phyloP scores from a whole-genome alignment of 2,113 vertebrate genomes.

The Strigops habroptila region DNA sequence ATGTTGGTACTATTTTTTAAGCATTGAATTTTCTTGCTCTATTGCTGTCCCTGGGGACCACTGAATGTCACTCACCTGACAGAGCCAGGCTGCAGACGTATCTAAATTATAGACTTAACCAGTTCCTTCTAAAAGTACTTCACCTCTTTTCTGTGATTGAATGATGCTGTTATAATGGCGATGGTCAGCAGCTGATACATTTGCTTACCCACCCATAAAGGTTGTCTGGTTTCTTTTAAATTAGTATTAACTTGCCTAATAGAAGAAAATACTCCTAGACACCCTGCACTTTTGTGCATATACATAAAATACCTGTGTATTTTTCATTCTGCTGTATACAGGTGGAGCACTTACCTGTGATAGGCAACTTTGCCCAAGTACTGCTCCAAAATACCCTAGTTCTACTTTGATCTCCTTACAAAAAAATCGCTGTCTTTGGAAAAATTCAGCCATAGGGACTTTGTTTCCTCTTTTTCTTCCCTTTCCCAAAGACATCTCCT shows the following conservation, averaged over 20 bases:
- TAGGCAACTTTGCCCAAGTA: background rate
- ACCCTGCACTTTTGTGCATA: background rate
- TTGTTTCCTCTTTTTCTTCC: background rate
- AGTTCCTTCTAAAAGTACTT: background rate
- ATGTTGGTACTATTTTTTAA: background rate
- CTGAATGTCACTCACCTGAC: background rate
- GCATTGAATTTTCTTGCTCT: background rate
- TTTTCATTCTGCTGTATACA: background rate
- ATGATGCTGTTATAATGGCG: background rate
- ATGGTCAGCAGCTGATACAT: background rate
- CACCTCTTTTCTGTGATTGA: background rate
- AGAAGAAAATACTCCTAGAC: background rate
- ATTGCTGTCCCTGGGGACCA: background rate
- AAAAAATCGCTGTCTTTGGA: background rate
- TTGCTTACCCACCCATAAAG: background rate
- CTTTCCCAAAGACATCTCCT: background rate
- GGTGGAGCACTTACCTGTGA: background rate
- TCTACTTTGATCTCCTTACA: background rate
- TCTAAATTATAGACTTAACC: background rate
- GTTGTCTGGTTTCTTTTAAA: background rate
- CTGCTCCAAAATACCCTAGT: background rate
- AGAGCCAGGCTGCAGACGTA: background rate
- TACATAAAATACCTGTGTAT: background rate
- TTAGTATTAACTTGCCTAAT: background rate
- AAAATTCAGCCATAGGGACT: background rate